Evolutionary conservation across 2,888 invertebrate genomes (phyloP).

Genomic region (Pediacus dermestoides): DNA sequence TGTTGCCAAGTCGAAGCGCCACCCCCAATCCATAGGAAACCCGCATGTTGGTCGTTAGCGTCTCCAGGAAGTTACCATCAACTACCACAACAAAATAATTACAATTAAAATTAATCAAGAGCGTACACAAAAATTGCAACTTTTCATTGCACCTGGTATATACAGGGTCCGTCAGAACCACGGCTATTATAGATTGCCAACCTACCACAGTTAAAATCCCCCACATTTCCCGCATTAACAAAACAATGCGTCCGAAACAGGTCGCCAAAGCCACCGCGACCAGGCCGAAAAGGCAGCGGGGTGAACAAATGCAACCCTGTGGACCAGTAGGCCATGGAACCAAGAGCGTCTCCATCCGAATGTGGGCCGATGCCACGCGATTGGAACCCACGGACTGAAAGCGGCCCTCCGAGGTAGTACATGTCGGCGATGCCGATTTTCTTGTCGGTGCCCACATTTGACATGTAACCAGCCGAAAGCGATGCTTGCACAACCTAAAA

Average conservation of each 20-base stretch:
- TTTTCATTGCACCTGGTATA: too few relatives aligned
- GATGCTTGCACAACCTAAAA: slow-evolving; percentile 67
- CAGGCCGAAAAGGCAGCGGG: slow-evolving; percentile 83
- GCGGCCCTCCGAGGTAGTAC: slow-evolving; percentile 87
- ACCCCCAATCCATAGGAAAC: slow-evolving; percentile 80
- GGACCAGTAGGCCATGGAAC: slow-evolving; percentile 81
- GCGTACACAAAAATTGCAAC: too few relatives aligned
- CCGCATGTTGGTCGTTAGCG: slow-evolving; percentile 53
- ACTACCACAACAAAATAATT: slow-evolving; percentile 3
- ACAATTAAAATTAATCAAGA: not conserved
- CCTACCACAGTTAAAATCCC: too few relatives aligned
- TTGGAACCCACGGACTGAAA: slow-evolving; percentile 83
- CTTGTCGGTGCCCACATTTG: slow-evolving; percentile 59
- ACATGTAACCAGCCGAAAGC: slow-evolving; percentile 66
- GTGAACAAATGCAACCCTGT: slow-evolving; percentile 82
- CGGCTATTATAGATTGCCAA: too few relatives aligned
- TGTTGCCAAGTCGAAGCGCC: slow-evolving; percentile 75
- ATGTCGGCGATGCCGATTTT: slow-evolving; percentile 64
- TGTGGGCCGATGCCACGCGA: slow-evolving; percentile 85
- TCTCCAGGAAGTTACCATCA: slow-evolving; percentile 23
- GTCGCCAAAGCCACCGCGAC: slow-evolving; percentile 75
- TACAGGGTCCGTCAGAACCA: too few relatives aligned
- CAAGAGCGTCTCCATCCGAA: slow-evolving; percentile 69
- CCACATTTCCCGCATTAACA: slow-evolving; percentile 82
- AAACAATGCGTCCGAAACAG: slow-evolving; percentile 87